phyloP scores from a whole-genome alignment of 2,888 invertebrate genomes.

The Anoplius nigerrimus region DNA sequence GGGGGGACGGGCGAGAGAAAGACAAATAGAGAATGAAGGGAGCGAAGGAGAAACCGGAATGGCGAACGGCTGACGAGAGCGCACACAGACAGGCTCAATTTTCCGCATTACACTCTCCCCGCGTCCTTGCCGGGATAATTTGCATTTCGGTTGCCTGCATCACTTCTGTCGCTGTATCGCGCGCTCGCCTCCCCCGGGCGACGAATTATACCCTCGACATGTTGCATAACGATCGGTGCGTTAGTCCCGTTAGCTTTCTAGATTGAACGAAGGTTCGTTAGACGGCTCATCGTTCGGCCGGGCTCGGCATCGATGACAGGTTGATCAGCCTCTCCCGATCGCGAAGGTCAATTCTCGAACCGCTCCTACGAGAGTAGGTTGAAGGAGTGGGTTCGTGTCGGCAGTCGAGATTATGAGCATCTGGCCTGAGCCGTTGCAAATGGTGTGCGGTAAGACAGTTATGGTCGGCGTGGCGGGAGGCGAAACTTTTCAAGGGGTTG shows the following conservation, averaged over 20 bases:
- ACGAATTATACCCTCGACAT: constrained; percentile 60
- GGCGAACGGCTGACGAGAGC: constrained; percentile 33
- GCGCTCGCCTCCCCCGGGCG: constrained; percentile 51
- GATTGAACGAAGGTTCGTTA: constrained; percentile 39
- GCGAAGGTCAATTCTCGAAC: background rate
- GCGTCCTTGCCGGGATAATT: constrained; percentile 59
- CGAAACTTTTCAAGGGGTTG: background rate
- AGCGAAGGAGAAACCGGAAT: constrained; percentile 34
- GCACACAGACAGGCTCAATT: constrained; percentile 31
- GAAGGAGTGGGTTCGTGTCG: too few relatives aligned
- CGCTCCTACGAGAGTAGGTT: too few relatives aligned
- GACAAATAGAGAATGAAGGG: background rate
- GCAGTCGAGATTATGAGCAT: too few relatives aligned
- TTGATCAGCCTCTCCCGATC: too few relatives aligned
- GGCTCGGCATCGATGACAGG: too few relatives aligned
- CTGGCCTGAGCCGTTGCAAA: too few relatives aligned
- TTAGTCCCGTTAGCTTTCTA: constrained; percentile 46
- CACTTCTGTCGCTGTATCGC: constrained; percentile 39
- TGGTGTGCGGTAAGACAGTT: too few relatives aligned
- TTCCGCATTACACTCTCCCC: constrained; percentile 45
- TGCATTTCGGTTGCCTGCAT: constrained; percentile 57
- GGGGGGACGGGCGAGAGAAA: background rate
- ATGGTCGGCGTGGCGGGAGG: background rate
- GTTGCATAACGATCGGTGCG: constrained; percentile 58
- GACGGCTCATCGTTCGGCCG: background rate